A percentile compares a stretch with the other conserved stretches of the same genome.
Evolutionary conservation across 1,140 invertebrate species (phyloP).

Genomic region (Bombyx mandarina): DNA sequence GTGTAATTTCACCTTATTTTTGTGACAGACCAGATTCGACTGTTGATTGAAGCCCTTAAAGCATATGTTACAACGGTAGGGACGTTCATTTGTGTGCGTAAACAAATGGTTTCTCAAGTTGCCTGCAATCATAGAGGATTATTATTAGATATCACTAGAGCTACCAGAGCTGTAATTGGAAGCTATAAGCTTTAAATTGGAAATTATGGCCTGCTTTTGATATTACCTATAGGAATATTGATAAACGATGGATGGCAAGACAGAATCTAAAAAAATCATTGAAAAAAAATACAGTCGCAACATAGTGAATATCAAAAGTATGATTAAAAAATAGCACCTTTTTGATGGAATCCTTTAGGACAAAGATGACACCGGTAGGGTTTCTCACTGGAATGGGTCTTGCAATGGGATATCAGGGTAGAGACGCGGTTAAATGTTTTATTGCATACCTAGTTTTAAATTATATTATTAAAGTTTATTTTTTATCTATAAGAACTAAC

Average conservation of each 20-base stretch:
- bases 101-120: slow-evolving; percentile 81
- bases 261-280: too few relatives aligned
- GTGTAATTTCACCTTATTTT: slow-evolving; percentile 72
- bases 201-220: neutral
- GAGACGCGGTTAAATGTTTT: slow-evolving; percentile 85
- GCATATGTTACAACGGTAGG: slow-evolving; percentile 85
- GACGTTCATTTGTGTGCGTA: slow-evolving; percentile 85
- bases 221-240: too few relatives aligned
- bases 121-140: slow-evolving; percentile 52
- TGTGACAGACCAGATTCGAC: slow-evolving; percentile 85
- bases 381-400: slow-evolving; percentile 81
- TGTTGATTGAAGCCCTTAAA: slow-evolving; percentile 86
- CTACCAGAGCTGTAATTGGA: neutral
- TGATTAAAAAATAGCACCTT: slow-evolving; percentile 67
- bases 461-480: neutral
- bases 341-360: slow-evolving; percentile 84
- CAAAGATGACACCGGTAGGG: slow-evolving; percentile 81
- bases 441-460: slow-evolving; percentile 68
- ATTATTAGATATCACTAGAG: neutral
- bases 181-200: neutral
- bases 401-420: slow-evolving; percentile 82
- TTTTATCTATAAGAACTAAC: too few relatives aligned
- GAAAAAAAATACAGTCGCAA: neutral
- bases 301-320: slow-evolving; percentile 7
- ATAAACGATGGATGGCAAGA: too few relatives aligned